A percentile compares a stretch with the other conserved stretches of the same genome.
Conservation (phyloP, 2,797 vertebrate genomes). For the Muscicapa comitata region DNA sequence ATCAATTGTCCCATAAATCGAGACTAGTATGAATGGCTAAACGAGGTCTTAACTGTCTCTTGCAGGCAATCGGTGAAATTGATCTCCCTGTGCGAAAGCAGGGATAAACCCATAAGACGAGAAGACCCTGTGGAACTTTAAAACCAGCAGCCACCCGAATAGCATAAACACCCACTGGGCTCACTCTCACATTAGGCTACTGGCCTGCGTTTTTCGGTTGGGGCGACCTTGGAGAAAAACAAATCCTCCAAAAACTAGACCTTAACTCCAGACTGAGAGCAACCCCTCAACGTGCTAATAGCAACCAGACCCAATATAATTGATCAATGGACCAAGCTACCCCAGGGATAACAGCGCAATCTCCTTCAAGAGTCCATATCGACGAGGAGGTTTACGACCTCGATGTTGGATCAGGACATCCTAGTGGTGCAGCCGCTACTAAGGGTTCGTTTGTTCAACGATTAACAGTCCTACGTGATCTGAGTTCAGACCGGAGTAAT, state of each 20-base stretch:
- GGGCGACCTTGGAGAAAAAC: neutral
- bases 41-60: too few relatives aligned
- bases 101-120: neutral
- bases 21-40: too few relatives aligned
- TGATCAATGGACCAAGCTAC: neutral
- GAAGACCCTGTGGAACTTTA: neutral
- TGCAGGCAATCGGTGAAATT: too few relatives aligned
- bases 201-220: neutral
- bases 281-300: rapidly evolving
- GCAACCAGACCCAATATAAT: neutral
- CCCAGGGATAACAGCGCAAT: neutral
- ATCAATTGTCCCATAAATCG: too few relatives aligned
- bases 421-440: neutral
- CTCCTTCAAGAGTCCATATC: rapidly evolving
- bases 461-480: conserved; percentile 74
- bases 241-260: neutral
- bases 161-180: rapidly evolving
- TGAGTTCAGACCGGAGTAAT: conserved; percentile 73
- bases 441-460: neutral
- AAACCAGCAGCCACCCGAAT: neutral
- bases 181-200: rapidly evolving
- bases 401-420: neutral
- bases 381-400: too few relatives aligned
- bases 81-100: too few relatives aligned
- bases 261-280: rapidly evolving